Evolutionary conservation across 2,888 invertebrate genomes (phyloP).

Genomic region (Pristionchus entomophagus): DNA sequence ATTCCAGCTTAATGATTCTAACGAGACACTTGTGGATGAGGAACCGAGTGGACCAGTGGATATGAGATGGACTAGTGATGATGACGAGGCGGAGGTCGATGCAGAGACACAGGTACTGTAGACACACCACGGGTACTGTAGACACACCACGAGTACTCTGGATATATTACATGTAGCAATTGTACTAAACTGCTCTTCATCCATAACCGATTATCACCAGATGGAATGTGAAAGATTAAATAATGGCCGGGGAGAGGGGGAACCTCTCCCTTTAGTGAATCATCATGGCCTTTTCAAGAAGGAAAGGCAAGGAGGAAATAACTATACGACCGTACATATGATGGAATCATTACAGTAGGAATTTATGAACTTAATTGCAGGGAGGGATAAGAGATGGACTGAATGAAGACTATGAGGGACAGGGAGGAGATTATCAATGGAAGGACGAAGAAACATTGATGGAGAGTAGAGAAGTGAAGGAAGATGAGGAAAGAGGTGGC

Average conservation of each 20-base stretch:
- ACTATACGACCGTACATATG: too few species aligned
- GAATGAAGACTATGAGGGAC: neutral
- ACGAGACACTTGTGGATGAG: neutral
- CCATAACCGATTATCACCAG: too few species aligned
- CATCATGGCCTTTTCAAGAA: too few species aligned
- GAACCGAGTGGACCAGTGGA: neutral
- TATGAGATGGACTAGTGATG: constrained; percentile 37
- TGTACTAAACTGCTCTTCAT: too few species aligned
- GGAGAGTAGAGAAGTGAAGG: neutral
- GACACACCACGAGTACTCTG: neutral
- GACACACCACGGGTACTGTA: too few species aligned
- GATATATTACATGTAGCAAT: neutral
- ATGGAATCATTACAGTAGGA: too few species aligned
- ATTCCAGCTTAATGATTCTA: neutral
- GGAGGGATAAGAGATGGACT: neutral
- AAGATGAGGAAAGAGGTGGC: neutral
- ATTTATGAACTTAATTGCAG: too few species aligned
- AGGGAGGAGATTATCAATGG: too few species aligned
- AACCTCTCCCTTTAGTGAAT: too few species aligned
- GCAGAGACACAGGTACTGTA: neutral
- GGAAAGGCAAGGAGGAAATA: too few species aligned
- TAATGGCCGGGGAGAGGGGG: too few species aligned
- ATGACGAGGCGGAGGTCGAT: neutral
- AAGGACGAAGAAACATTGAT: neutral
- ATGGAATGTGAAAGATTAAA: too few species aligned